A percentile compares a stretch with the other conserved stretches of the same genome.
Conservation (phyloP, 1,140 invertebrate genomes). For the Samia ricini region DNA sequence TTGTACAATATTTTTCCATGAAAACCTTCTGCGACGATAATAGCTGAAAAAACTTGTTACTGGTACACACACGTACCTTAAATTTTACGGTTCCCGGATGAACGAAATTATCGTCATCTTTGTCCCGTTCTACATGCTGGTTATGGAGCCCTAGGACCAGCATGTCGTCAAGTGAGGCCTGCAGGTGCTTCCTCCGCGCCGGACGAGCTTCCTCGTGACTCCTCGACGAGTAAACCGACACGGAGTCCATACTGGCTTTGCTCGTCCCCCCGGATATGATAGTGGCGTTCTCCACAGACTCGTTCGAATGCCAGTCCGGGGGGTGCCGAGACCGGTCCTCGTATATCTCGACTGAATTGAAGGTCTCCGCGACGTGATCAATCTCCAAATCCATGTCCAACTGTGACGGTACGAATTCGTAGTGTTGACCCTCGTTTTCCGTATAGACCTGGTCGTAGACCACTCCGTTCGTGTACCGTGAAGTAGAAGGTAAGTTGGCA, state of each 20-base stretch:
- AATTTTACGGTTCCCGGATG: slow-evolving; percentile 65
- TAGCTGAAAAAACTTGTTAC: neutral
- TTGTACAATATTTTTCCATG: too few relatives aligned
- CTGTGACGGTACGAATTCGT: slow-evolving; percentile 61
- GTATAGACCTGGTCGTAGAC: slow-evolving; percentile 72
- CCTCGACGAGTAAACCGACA: slow-evolving; percentile 77
- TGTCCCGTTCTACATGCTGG: slow-evolving; percentile 33
- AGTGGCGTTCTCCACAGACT: slow-evolving; percentile 66
- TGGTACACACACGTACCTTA: slow-evolving; percentile 49
- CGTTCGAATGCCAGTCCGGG: slow-evolving; percentile 50
- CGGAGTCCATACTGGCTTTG: slow-evolving; percentile 71
- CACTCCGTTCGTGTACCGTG: slow-evolving; percentile 44
- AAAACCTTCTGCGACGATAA: too few relatives aligned
- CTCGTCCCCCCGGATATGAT: slow-evolving; percentile 60
- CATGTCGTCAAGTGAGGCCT: slow-evolving; percentile 72
- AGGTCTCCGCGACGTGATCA: slow-evolving; percentile 51
- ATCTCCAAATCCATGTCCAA: slow-evolving; percentile 53
- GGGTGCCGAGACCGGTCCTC: slow-evolving; percentile 44
- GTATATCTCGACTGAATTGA: slow-evolving; percentile 66
- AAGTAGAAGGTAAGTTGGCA: slow-evolving; percentile 50
- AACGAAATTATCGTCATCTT: slow-evolving; percentile 65
- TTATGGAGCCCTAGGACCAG: slow-evolving; percentile 62
- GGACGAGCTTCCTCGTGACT: slow-evolving; percentile 71
- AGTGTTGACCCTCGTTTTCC: slow-evolving; percentile 70
- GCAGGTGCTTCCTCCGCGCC: slow-evolving; percentile 48